Percentiles rank a stretch among this genome's conserved stretches.
phyloP scores from a whole-genome alignment of 1,140 invertebrate species.

The Drosophila arawakana region DNA sequence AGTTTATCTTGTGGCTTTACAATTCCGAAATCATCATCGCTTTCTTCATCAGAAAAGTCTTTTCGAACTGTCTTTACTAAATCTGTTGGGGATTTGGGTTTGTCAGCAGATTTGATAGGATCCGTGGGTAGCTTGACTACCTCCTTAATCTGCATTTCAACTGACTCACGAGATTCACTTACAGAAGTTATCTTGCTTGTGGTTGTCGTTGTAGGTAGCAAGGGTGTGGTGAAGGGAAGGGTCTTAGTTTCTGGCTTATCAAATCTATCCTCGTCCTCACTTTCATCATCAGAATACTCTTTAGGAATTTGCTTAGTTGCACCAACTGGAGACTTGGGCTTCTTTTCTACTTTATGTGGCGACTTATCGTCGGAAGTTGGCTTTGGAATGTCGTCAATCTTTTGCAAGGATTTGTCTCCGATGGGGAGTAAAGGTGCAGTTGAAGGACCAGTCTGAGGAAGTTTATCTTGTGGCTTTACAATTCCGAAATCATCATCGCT shows the following conservation, averaged over 20 bases:
- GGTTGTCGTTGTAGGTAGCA: background rate
- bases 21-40: too few species aligned
- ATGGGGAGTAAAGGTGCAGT: background rate
- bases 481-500: slow-evolving; percentile 20
- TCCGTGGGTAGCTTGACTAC: background rate
- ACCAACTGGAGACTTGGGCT: slow-evolving; percentile 16
- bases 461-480: slow-evolving; percentile 16
- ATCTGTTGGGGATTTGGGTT: slow-evolving; percentile 16
- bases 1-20: too few species aligned
- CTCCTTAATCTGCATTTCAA: background rate
- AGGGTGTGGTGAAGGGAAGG: background rate
- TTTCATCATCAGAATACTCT: slow-evolving; percentile 35
- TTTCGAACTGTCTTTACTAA: too few species aligned
- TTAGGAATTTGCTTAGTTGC: background rate
- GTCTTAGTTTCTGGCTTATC: slow-evolving; percentile 15
- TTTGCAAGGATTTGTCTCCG: slow-evolving; percentile 5
- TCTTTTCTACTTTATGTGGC: slow-evolving; percentile 13
- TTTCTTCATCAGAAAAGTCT: too few species aligned
- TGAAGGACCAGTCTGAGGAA: slow-evolving; percentile 7
- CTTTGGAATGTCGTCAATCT: slow-evolving; percentile 15
- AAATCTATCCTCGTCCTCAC: slow-evolving; percentile 24
- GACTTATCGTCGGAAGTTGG: background rate
- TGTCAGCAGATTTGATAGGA: slow-evolving; percentile 12
- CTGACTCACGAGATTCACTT: background rate
- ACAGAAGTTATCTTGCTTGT: slow-evolving; percentile 1